phyloP scores from a whole-genome alignment of 2,888 invertebrate species.

The Hofmannophila pseudospretella region DNA sequence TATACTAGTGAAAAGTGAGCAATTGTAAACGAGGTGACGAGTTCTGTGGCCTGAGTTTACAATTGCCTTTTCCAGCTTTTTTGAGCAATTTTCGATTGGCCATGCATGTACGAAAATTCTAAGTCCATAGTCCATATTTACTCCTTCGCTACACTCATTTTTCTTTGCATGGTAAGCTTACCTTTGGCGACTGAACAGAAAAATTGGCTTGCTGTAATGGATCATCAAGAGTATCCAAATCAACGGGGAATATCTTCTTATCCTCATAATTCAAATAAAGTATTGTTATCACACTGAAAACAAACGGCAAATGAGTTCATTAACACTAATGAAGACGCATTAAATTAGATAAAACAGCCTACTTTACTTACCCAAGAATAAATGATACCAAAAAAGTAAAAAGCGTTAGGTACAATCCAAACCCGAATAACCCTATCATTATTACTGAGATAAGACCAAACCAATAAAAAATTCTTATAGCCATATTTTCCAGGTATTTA shows the following conservation, averaged over 20 bases:
- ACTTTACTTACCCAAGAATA: slow-evolving; percentile 64
- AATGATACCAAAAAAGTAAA: slow-evolving; percentile 59
- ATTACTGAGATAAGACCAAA: slow-evolving; percentile 60
- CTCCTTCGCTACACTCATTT: too few species aligned
- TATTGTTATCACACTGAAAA: slow-evolving; percentile 54
- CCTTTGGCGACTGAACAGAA: slow-evolving; percentile 34
- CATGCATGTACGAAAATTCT: too few species aligned
- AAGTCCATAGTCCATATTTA: too few species aligned
- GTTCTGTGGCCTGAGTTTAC: too few species aligned
- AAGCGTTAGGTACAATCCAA: slow-evolving; percentile 57
- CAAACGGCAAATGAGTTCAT: slow-evolving; percentile 6
- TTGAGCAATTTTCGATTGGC: too few species aligned
- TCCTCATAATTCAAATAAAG: slow-evolving; percentile 60
- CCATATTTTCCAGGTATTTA: slow-evolving; percentile 28
- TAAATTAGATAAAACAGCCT: slow-evolving; percentile 14
- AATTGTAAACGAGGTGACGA: too few species aligned
- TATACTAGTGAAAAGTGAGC: too few species aligned
- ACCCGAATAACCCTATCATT: slow-evolving; percentile 57
- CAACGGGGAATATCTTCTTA: slow-evolving; percentile 55
- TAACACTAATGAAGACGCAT: not conserved
- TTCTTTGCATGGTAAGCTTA: too few species aligned
- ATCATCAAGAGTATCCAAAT: slow-evolving; percentile 65
- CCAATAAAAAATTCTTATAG: slow-evolving; percentile 50
- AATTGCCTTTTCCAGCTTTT: too few species aligned
- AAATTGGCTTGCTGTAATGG: slow-evolving; percentile 58